Evolutionary conservation across 2,113 vertebrate genomes (phyloP), one percentile per base, ranked within the genome.

Genomic region (Montifringilla adamsi): DNA sequence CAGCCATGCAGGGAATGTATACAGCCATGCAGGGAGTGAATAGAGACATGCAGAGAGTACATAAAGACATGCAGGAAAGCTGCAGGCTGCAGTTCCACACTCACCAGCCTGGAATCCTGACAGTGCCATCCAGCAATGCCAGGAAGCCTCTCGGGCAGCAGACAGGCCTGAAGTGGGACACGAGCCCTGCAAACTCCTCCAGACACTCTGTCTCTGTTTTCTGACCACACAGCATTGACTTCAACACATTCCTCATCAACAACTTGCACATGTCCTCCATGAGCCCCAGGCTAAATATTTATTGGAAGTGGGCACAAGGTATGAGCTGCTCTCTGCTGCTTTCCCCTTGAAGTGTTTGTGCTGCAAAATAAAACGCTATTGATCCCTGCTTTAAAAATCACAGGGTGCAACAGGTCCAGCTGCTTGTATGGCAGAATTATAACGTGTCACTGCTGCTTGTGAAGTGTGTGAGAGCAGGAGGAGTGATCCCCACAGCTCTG

Each of bases 261-360:
- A 44, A 3, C 8, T 52, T 39, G 53, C 1, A 1, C 17, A 1
- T 0, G 1, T 62, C 69, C 58, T 66, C 18, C 33, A 2, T 9
- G 17, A 78, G 35, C 55, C 68, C 14, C 0, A 0, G 24, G 55
- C 26, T 70, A 50, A 67, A 84, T 6, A 24, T 75, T 39, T 82
- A 39, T 19, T 52, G 2, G 18, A 39, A 82, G 24, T 52, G 33
- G 53, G 53, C 13, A 43, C 21, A 22, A 24, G 63, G 11, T 28
- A 39, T 30, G 50, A 77, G 24, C 13, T 19, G 24, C 15, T 47
- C 31, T 81, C 77, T 28, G 13, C 27, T 72, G n/a, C 17, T 88
- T 78, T 78, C 24, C 23, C 27, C 35, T 44, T 64, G 18, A 83
- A 79, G 15, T 17, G 41, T n/a, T 59, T 87, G 56, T 55, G 37